Percentiles rank a stretch among this genome's conserved stretches.
These are phyloP conservation scores for Temnothorax nylanderi DNA, from an alignment of 1,140 invertebrate species.

Conservation along the genomic window DNA sequence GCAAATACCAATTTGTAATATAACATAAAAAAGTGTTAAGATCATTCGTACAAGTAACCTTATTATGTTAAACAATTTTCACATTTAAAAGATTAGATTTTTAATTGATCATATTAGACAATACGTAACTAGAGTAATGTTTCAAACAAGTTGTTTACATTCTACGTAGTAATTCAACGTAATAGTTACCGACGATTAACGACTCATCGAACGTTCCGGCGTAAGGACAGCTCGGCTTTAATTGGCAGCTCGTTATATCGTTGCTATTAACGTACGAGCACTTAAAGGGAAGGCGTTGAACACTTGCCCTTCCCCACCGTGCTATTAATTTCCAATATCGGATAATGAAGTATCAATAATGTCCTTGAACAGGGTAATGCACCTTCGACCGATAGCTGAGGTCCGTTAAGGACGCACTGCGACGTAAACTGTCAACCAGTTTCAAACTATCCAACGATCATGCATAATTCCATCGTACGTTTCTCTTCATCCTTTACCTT, in stretches of 20 bases:
- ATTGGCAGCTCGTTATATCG: slow-evolving; percentile 60
- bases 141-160: neutral
- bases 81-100: neutral
- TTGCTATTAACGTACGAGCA: slow-evolving; percentile 48
- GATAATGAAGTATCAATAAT: slow-evolving; percentile 70
- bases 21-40: neutral
- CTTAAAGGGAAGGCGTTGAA: slow-evolving; percentile 28
- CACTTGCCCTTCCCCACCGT: slow-evolving; percentile 33
- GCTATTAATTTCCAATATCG: slow-evolving; percentile 68
- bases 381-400: slow-evolving; percentile 36
- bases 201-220: neutral
- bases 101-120: neutral
- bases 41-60: neutral
- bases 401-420: slow-evolving; percentile 25
- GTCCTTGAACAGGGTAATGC: slow-evolving; percentile 52
- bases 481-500: neutral
- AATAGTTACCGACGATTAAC: neutral
- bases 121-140: neutral
- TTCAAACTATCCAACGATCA: slow-evolving; percentile 52
- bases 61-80: neutral
- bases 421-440: slow-evolving; percentile 42
- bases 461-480: slow-evolving; percentile 15
- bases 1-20: neutral
- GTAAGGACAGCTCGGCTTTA: slow-evolving; percentile 55
- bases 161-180: neutral